Evolutionary conservation across 2,888 invertebrate genomes (phyloP).

Genomic region (Metalampra italica): DNA sequence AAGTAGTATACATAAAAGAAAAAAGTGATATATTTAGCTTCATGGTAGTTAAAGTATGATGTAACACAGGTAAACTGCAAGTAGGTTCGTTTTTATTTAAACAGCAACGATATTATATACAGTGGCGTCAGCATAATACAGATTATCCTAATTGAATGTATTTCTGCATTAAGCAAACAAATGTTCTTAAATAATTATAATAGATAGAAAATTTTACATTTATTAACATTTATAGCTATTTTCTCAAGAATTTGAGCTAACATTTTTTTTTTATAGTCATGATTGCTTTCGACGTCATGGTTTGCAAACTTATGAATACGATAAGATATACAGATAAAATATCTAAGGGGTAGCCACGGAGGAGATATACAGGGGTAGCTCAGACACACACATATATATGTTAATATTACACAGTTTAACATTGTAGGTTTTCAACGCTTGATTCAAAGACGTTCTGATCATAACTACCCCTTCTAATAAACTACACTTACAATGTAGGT

Average conservation of each 20-base stretch:
- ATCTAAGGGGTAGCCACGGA: no score
- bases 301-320: constrained; percentile 11
- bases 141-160: no score
- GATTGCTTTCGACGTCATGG: constrained; percentile 17
- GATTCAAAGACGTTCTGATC: no score
- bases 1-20: no score
- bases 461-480: background rate
- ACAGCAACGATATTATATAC: constrained; percentile 5
- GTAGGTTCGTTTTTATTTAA: constrained; percentile 7
- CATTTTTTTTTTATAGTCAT: constrained; percentile 9
- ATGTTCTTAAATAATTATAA: background rate
- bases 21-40: no score
- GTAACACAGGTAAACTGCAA: constrained; percentile 17
- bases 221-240: background rate
- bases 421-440: no score
- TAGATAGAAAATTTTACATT: background rate
- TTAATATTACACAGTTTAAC: no score
- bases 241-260: no score
- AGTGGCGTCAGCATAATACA: no score
- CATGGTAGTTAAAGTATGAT: constrained; percentile 4
- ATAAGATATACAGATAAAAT: no score
- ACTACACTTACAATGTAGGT: background rate
- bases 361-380: no score
- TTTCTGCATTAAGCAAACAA: constrained; percentile 2
- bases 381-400: no score